Evolutionary conservation across 2,888 invertebrate genomes (phyloP).

Genomic region (Kryphioiulus occultus): DNA sequence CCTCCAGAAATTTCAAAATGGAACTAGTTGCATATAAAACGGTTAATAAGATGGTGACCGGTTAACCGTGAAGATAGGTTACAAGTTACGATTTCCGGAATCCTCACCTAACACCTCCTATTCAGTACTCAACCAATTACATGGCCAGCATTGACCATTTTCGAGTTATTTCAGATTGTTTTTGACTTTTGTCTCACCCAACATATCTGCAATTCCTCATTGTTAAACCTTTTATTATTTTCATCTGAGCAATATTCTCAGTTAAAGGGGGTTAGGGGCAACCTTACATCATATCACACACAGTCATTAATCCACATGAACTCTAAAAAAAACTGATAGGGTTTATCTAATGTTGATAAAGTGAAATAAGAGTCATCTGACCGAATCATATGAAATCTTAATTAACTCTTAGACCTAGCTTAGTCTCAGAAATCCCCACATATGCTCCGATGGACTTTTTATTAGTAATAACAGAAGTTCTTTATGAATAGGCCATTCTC

Average conservation of each 20-base stretch:
- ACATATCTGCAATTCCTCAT: too few relatives aligned
- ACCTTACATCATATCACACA: not conserved
- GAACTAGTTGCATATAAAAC: too few relatives aligned
- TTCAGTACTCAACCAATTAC: too few relatives aligned
- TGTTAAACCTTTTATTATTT: not conserved
- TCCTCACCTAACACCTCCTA: too few relatives aligned
- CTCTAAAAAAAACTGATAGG: not conserved
- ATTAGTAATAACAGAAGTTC: not conserved
- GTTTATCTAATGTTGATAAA: not conserved
- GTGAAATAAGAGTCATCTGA: not conserved
- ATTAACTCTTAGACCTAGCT: not conserved
- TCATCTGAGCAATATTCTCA: not conserved
- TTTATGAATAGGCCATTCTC: not conserved
- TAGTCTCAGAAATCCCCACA: not conserved
- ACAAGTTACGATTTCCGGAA: too few relatives aligned
- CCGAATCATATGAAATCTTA: slow-evolving; percentile 13
- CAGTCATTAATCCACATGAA: not conserved
- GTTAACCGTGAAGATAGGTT: too few relatives aligned
- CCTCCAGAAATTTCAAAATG: too few relatives aligned
- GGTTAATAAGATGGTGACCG: too few relatives aligned
- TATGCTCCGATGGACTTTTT: not conserved
- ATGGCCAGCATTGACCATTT: too few relatives aligned
- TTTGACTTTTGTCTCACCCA: too few relatives aligned
- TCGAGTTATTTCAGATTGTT: too few relatives aligned
- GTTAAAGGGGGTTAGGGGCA: not conserved